These are phyloP conservation scores for Channa argus DNA, from an alignment of 2,113 vertebrate genomes.

Conservation along the genomic window DNA sequence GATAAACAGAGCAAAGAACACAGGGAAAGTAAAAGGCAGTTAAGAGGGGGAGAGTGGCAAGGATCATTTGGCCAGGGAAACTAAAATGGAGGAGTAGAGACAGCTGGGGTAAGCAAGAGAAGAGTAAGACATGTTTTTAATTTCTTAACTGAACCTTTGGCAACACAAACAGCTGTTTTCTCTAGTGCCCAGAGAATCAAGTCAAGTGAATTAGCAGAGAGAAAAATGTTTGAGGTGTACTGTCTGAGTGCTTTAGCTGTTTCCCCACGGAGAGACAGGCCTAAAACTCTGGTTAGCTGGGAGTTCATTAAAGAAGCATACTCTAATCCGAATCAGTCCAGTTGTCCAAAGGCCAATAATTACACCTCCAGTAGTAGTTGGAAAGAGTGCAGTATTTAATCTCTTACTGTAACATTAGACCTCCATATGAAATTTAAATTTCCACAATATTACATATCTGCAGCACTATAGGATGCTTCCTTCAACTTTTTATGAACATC, in stretches of 20 bases:
- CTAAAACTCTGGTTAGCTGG: constrained; percentile 9
- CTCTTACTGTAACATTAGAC: background rate
- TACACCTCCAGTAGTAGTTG: constrained; percentile 33
- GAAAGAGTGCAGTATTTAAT: constrained; percentile 8
- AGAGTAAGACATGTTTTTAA: constrained; percentile 29
- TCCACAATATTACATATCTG: background rate
- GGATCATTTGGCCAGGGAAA: constrained; percentile 14
- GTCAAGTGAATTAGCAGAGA: constrained; percentile 33
- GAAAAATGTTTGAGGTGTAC: constrained; percentile 11
- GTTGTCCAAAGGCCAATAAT: constrained; percentile 18
- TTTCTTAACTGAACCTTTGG: constrained; percentile 38
- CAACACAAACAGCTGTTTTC: constrained; percentile 35
- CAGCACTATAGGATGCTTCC: background rate
- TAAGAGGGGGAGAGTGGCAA: background rate
- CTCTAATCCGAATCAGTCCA: constrained; percentile 35
- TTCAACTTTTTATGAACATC: background rate
- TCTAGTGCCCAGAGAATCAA: constrained; percentile 33
- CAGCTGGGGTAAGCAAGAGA: background rate
- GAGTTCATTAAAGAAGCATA: background rate
- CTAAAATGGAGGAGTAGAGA: background rate
- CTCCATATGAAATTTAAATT: constrained; percentile 2
- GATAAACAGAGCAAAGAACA: constrained; percentile 30
- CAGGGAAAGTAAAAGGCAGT: background rate
- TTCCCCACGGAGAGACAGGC: constrained; percentile 28
- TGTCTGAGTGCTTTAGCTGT: constrained; percentile 35